A percentile compares a stretch with the other conserved stretches of the same genome.
phyloP scores from a whole-genome alignment of 2,888 invertebrate genomes.

The Clivina fossor region DNA sequence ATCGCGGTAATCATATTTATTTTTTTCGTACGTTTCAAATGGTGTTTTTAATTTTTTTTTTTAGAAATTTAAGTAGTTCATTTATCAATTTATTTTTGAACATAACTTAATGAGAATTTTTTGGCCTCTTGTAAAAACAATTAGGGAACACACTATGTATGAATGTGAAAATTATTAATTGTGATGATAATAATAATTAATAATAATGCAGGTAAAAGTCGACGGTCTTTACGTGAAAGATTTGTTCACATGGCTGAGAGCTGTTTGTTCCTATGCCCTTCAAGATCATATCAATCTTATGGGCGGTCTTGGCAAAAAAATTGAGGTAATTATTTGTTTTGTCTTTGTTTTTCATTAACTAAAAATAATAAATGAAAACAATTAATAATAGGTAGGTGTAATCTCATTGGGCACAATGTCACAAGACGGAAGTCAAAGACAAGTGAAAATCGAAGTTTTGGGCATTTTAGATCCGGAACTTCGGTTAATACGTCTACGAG shows the following conservation, averaged over 20 bases:
- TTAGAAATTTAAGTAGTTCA: too few species aligned
- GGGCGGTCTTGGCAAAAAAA: constrained; percentile 70
- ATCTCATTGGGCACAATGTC: constrained; percentile 86
- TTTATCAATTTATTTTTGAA: too few species aligned
- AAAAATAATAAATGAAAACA: neutral
- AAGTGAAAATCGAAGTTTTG: constrained; percentile 85
- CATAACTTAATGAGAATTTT: too few species aligned
- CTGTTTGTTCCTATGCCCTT: constrained; percentile 77
- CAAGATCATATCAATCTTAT: constrained; percentile 74
- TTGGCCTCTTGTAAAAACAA: too few species aligned
- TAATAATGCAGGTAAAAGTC: constrained; percentile 64
- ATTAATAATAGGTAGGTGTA: constrained; percentile 64
- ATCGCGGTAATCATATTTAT: too few species aligned
- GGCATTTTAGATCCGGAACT: constrained; percentile 77
- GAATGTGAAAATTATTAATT: too few species aligned
- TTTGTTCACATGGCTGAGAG: constrained; percentile 71
- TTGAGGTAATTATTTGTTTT: constrained; percentile 58
- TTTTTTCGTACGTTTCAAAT: too few species aligned
- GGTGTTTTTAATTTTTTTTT: too few species aligned
- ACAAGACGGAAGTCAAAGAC: constrained; percentile 63
- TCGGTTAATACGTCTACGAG: constrained; percentile 73
- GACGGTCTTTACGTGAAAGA: constrained; percentile 69
- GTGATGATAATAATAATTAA: too few species aligned
- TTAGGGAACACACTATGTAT: too few species aligned
- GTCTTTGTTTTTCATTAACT: neutral